Evolutionary conservation across 2,113 vertebrate species (phyloP), one percentile per base, ranked within the genome.

Genomic region (Trematomus loennbergii): DNA sequence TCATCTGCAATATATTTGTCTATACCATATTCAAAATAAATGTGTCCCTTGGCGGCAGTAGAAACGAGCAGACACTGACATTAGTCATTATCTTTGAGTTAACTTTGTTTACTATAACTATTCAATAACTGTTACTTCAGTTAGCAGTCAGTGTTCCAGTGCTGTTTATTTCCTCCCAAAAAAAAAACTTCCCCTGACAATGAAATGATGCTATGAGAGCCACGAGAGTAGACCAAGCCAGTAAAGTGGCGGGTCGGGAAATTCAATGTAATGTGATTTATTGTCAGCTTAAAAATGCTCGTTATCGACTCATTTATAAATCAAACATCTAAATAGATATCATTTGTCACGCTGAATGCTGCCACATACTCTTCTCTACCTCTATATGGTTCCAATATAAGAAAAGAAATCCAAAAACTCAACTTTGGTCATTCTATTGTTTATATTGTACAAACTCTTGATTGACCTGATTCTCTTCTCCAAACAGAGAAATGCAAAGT

Each of bases 401-500:
- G 7, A 5, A 3, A 74, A 25, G 33, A 43, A 53, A 43, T 10
- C 13, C 71, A 13, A 12, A 53, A 53, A 12, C 12, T 72, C 25
- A 3, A n/a, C 2, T 22, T n/a, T n/a, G n/a, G 33, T 46, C 3
- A 46, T 46, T 33, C 15, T 25, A 9, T 3, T 18, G 18, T 62
- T 64, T 36, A n/a, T 22, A 9, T 9, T 52, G 13, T 25, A 9
- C 48, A 22, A 65, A 78, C 2, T 40, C 29, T n/a, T 2, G 4
- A 18, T 20, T n/a, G 78, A 69, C 16, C 62, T n/a, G 9, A 22
- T 49, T 70, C 2, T 61, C 16, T 83, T 68, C 40, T 46, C 45
- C 17, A 76, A 57, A 81, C 81, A 91, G 87, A 18, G 3, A 20
- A 5, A 0, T 89, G 89, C 54, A 18, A 0, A 45, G 1, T 86